Conservation (phyloP, 2,888 invertebrate genomes). For the Phytoseiulus persimilis region DNA sequence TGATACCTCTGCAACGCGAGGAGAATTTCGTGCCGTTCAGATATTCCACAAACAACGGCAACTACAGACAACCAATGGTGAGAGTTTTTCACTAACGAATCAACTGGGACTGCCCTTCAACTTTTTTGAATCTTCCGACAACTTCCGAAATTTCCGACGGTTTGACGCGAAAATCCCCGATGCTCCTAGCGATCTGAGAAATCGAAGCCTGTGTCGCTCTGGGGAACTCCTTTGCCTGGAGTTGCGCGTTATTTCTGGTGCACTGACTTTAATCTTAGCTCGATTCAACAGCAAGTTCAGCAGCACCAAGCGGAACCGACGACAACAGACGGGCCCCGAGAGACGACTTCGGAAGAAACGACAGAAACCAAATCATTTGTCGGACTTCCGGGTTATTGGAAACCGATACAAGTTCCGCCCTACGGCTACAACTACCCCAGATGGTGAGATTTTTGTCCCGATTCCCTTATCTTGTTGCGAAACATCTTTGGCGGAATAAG, state of each 20-base stretch:
- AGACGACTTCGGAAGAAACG: slow-evolving; percentile 8
- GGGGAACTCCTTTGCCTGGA: neutral
- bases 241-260: neutral
- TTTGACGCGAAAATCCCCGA: too few species aligned
- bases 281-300: neutral
- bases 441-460: slow-evolving; percentile 1
- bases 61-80: slow-evolving; percentile 28
- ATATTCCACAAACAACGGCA: slow-evolving; percentile 9
- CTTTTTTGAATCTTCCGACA: neutral
- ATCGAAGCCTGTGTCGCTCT: too few species aligned
- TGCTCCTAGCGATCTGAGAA: too few species aligned
- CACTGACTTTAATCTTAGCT: neutral
- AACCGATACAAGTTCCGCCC: slow-evolving; percentile 26
- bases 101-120: neutral
- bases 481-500: neutral
- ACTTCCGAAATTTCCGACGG: neutral
- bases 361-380: slow-evolving; percentile 15
- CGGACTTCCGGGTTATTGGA: slow-evolving; percentile 21
- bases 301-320: neutral
- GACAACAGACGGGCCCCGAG: slow-evolving; percentile 21
- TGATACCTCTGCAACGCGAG: slow-evolving; percentile 9
- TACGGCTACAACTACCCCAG: slow-evolving; percentile 37
- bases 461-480: neutral
- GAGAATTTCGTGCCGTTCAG: slow-evolving; percentile 11
- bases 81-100: neutral